These are phyloP conservation scores for Calephelis perditalis DNA, from an alignment of 2,888 invertebrate species.

Conservation along the genomic window DNA sequence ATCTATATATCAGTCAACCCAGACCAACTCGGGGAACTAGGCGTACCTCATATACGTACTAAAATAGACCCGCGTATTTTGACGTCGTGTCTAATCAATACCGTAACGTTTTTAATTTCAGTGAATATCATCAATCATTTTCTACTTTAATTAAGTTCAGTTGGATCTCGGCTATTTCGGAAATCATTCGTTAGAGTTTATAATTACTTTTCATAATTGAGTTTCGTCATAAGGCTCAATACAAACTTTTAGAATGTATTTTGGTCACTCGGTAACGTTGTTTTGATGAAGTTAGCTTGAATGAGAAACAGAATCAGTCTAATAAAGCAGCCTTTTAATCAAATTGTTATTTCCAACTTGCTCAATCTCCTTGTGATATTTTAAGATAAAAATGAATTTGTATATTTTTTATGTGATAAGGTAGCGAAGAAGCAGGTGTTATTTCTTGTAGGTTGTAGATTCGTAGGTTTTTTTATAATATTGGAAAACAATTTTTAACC, in stretches of 20 bases:
- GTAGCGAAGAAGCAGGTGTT: too few relatives aligned
- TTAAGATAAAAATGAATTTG: too few relatives aligned
- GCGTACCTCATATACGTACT: too few relatives aligned
- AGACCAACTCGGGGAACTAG: too few relatives aligned
- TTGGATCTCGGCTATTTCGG: constrained; percentile 1
- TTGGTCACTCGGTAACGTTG: constrained; percentile 1
- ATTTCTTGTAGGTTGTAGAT: too few relatives aligned
- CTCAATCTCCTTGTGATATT: too few relatives aligned
- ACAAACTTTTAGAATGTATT: constrained; percentile 9
- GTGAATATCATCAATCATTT: constrained; percentile 6
- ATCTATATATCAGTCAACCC: too few relatives aligned
- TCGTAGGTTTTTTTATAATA: too few relatives aligned
- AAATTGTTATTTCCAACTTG: too few relatives aligned
- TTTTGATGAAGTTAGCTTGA: constrained; percentile 2
- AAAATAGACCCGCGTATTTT: too few relatives aligned
- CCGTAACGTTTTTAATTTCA: neutral
- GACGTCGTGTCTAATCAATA: neutral
- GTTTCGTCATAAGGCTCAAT: constrained; percentile 8
- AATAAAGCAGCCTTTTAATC: neutral
- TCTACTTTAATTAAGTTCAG: constrained; percentile 6
- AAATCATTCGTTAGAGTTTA: constrained; percentile 12
- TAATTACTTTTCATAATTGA: constrained; percentile 16
- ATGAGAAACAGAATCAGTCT: neutral
- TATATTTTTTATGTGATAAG: too few relatives aligned
- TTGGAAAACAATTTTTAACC: too few relatives aligned